Base-by-base conservation (phyloP, 2,113 vertebrate species). In the Lepisosteus oculatus region DNA sequence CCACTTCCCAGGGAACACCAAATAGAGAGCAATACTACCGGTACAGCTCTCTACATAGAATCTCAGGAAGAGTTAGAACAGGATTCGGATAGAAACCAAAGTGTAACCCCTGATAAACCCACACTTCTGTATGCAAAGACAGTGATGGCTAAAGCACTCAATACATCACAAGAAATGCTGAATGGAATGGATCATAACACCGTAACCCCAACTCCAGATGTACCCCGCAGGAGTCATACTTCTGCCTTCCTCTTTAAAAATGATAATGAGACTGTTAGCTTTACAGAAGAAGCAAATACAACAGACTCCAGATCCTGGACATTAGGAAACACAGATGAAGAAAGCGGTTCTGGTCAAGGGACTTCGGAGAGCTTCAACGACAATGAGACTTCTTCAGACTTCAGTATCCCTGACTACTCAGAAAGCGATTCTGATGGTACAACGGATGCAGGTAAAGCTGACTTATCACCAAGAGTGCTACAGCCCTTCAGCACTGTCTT, bases 321-420 rank as follows among this genome's bases (percentile, higher is more conserved):
- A 17, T 74, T 92, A 81, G 90, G 93, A 45, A 84, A 91, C 64
- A 88, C 79, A 61, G 94, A 95, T 72, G 95, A 95, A 85, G 94
- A 96, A 81, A 97, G 96, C 62, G 95, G 95, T 82, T 98, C 96
- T 78, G 95, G 95, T 70, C 95, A 92, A 84, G 90, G 88, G 76
- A 77, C 85, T 43, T 87, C 90, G 74, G 96, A 96, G 78, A 91
- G 87, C 85, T 89, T 93, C 82, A 95, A 90, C n/a, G 96, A 98
- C 91, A 97, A 95, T 0, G 95, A 98, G 88, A 96, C 94, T 0
- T 96, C 96, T 73, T 96, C 96, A 82, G 96, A 97, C 94, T 97
- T 98, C 93, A 95, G 92, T 92, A 95, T 97, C 84, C 88, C 95
- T 76, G 95, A 95, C 70, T 85, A 82, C 78, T 90, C 88, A 67